A percentile compares a stretch with the other conserved stretches of the same genome.
Conservation (phyloP, 2,113 vertebrate genomes). For the Cricetomys ansorgei region DNA sequence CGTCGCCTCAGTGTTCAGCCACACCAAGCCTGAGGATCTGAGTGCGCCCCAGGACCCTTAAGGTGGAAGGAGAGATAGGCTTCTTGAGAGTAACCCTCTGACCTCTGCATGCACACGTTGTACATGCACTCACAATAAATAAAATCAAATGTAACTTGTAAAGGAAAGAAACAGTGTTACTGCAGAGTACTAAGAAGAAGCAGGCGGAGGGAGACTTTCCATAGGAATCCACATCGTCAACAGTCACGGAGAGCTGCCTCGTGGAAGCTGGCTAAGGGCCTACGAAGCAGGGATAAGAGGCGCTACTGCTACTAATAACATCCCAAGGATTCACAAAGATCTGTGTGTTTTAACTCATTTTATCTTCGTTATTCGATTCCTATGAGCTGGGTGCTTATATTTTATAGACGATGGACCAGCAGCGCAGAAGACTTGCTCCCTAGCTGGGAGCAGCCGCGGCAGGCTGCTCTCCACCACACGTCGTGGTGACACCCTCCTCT, state of each 20-base stretch:
- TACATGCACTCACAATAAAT: background rate
- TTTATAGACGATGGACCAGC: conserved; percentile 50
- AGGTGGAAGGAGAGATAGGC: background rate
- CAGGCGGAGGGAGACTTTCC: background rate
- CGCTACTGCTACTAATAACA: background rate
- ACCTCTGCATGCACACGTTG: no score
- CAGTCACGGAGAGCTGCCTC: background rate
- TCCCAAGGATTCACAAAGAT: background rate
- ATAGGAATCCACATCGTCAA: background rate
- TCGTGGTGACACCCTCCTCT: background rate
- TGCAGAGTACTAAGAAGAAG: background rate
- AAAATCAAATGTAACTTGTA: background rate
- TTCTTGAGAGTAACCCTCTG: background rate
- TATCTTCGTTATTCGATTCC: background rate
- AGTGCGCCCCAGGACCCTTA: background rate
- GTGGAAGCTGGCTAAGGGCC: background rate
- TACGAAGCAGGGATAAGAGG: background rate
- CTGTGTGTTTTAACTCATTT: background rate
- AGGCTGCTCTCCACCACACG: background rate
- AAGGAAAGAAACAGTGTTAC: background rate
- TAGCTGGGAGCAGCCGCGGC: background rate
- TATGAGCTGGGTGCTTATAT: background rate
- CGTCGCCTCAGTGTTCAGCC: background rate
- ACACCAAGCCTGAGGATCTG: background rate
- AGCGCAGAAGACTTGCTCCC: background rate